Evolutionary conservation across 2,113 vertebrate species (phyloP), one percentile per base, ranked within the genome.

Genomic region (Tor tambroides): DNA sequence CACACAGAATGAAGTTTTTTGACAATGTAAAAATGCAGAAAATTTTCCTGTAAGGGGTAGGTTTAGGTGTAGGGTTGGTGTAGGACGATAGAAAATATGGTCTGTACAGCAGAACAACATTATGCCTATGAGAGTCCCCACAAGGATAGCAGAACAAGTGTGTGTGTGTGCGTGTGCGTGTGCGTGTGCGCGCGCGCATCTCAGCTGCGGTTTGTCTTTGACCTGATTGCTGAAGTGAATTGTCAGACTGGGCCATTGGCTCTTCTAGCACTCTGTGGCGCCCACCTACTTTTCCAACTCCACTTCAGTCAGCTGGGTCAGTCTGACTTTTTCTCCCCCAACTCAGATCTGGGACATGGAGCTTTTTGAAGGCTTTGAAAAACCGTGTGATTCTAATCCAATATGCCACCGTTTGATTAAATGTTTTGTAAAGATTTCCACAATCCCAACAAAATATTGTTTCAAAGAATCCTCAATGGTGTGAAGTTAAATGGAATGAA

Each of bases 241-340:
- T 78, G 79, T 83, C 76, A 23, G 79, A 69, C 43, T 83, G 74
- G 84, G 71, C 49, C 84, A 83, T 46, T 72, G 46, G 78, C 77
- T 82, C 59, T 54, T 56, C 59, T 38, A 76, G 59, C 43, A 61
- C 28, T 26, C 69, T 65, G 23, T 59, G 71, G 78, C 43, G 14
- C 65, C 71, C 79, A 86, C 87, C 84, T 83, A 88, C 84, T 88
- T 88, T 88, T 75, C 41, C 59, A 78, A 74, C 80, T 83, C 59
- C 83, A 88, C 67, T 85, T 74, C n/a, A 43, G 43, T 59, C 83
- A 41, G 80, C 61, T 81, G 78, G 87, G 87, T 85, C 87, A 88
- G 21, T 32, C 56, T 78, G 76, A 88, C 84, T 77, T 83, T 87
- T 76, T 87, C 35, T 72, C 19, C 51, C 7, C 7, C 49, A 41